These are phyloP conservation scores for Netelia melanura DNA, from an alignment of 2,888 invertebrate genomes.

Conservation along the genomic window DNA sequence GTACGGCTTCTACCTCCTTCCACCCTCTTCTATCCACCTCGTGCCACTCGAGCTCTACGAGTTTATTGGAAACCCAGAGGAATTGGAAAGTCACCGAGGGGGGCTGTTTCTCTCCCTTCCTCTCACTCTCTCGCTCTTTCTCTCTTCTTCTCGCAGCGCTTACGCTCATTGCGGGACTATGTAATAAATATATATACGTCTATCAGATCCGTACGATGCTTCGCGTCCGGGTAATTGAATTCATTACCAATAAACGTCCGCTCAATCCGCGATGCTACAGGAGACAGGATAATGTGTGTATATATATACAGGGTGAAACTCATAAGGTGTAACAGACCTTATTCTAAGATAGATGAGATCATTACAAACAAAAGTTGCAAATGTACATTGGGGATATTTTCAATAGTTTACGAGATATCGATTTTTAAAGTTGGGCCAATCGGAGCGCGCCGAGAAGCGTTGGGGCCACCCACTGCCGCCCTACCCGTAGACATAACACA, in stretches of 20 bases:
- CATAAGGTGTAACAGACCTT: too few relatives aligned
- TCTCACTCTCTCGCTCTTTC: not conserved
- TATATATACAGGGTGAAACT: not conserved
- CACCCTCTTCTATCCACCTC: not conserved
- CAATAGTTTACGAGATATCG: too few relatives aligned
- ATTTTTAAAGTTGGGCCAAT: too few relatives aligned
- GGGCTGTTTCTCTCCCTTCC: not conserved
- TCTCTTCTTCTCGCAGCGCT: not conserved
- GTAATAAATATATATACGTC: not conserved
- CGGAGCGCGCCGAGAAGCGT: too few relatives aligned
- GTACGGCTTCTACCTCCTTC: not conserved
- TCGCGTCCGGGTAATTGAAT: slow-evolving; percentile 52
- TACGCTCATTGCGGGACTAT: slow-evolving; percentile 7
- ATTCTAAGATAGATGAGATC: too few relatives aligned
- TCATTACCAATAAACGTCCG: slow-evolving; percentile 54
- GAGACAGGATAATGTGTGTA: too few relatives aligned
- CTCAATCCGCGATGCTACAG: slow-evolving; percentile 25
- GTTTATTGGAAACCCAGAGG: slow-evolving; percentile 35
- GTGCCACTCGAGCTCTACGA: not conserved
- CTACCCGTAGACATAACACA: too few relatives aligned
- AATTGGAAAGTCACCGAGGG: slow-evolving; percentile 42
- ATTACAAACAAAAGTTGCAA: too few relatives aligned
- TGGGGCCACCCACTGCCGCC: too few relatives aligned
- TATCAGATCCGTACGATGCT: slow-evolving; percentile 27
- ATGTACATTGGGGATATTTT: too few relatives aligned